Base-by-base conservation (phyloP, 1,140 invertebrate genomes). In the Spodoptera litura region DNA sequence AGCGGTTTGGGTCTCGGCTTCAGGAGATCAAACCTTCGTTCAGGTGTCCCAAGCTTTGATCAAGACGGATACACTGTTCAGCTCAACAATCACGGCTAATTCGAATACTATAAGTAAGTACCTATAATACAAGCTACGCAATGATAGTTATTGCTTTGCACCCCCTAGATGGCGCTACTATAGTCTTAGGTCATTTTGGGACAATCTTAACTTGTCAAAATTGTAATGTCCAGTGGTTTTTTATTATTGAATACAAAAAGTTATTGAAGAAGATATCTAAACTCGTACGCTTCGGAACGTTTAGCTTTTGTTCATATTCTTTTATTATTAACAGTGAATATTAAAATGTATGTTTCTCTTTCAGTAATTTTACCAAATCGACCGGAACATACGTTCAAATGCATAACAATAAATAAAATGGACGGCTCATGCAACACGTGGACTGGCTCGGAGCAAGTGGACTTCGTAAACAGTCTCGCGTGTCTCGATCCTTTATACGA, bases 1-100 rank as follows among this genome's bases (percentile, higher is more conserved):
- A 88, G 99, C 98, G 0, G 98, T 98, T 3, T 99, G 98, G 98
- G 96, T 99, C 38, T 97, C 97, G 2, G 99, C 99, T 20, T 98
- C 98, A 44, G 98, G 98, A 0, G 99, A 99, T 95, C 98, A 99
- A 91, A 99, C 99, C 3, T 99, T 98, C 86, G 95, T 99, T 15
- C 98, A 99, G 93, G 96, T 99, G 56, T 99, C 99, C 87, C 98
- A 99, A 92, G 97, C 96, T 51, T 94, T 99, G 9, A 98, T 99
- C 62, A 99, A 98, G 92, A 97, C 97, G 2, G 96, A 98, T 73
- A 98, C 97, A 86, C 95, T 99, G 53, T 96, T 97, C 56, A 97
- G 97, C 85, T 97, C 98, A 35, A 98, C 97, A 78, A 97, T 99
- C 61, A 97, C 98, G 86, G 98, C 98, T 4, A 99, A 98, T 88